phyloP scores from a whole-genome alignment of 1,140 invertebrate species.

The Drosophila grimshawi region DNA sequence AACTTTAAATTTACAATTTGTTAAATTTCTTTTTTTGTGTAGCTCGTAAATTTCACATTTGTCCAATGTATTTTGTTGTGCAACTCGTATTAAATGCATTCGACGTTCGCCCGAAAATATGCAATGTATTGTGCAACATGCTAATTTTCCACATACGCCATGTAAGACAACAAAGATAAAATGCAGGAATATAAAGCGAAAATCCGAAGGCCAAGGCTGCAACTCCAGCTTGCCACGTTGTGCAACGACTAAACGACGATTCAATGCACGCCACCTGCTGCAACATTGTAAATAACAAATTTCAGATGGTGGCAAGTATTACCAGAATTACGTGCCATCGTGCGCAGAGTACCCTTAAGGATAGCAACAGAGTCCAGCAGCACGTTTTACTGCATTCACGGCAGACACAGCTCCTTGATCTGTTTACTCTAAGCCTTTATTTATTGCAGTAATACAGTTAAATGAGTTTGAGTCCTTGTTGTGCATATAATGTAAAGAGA shows the following conservation, averaged over 20 bases:
- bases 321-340: constrained; percentile 56
- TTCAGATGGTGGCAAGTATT: constrained; percentile 52
- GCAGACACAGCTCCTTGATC: constrained; percentile 6
- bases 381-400: constrained; percentile 34
- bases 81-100: neutral
- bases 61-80: neutral
- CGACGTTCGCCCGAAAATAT: constrained; percentile 17
- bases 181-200: constrained; percentile 48
- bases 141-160: constrained; percentile 59
- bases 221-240: neutral
- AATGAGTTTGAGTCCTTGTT: too few species aligned
- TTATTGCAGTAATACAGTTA: too few species aligned
- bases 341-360: constrained; percentile 42
- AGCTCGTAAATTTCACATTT: too few species aligned
- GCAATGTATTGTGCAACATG: constrained; percentile 2
- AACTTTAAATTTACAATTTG: neutral
- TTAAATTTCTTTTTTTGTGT: too few species aligned
- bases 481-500: too few species aligned
- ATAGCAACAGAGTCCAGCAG: constrained; percentile 33
- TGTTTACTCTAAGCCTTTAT: constrained; percentile 1
- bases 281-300: constrained; percentile 77
- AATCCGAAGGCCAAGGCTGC: constrained; percentile 28
- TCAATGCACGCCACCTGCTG: constrained; percentile 64
- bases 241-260: constrained; percentile 17
- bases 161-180: constrained; percentile 49